These are phyloP conservation scores for Merops nubicus DNA, from an alignment of 2,113 vertebrate genomes.

Conservation along the genomic window DNA sequence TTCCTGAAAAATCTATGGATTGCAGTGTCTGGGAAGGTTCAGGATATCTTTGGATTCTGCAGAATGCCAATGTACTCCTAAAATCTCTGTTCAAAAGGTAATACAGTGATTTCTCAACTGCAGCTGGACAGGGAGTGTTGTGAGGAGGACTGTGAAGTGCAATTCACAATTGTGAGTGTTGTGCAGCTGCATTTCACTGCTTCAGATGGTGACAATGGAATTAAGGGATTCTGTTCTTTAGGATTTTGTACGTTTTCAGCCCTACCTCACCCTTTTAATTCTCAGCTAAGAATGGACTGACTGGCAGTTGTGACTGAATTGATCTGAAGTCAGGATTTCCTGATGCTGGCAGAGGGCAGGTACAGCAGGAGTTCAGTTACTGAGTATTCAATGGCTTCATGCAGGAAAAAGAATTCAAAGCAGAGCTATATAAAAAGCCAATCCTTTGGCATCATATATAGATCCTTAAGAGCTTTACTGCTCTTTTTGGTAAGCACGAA, in stretches of 20 bases:
- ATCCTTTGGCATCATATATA: background rate
- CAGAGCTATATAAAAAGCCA: background rate
- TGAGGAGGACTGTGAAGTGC: too few relatives aligned
- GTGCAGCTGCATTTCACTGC: too few relatives aligned
- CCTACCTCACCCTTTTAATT: background rate
- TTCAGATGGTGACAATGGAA: background rate
- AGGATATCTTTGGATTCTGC: background rate
- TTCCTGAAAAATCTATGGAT: too few relatives aligned
- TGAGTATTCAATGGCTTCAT: background rate
- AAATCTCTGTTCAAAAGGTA: background rate
- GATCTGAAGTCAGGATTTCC: background rate
- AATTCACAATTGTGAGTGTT: too few relatives aligned
- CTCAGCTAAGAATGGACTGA: background rate
- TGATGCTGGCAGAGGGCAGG: background rate
- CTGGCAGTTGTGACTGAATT: background rate
- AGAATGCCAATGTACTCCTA: background rate
- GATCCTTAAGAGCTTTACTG: background rate
- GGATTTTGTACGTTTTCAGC: background rate
- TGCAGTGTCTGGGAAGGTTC: background rate
- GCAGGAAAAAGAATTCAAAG: background rate
- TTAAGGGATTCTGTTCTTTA: background rate
- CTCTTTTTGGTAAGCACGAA: background rate
- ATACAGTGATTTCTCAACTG: background rate
- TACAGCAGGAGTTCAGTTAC: background rate
- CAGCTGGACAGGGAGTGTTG: background rate